Base-by-base conservation (phyloP, 1,140 invertebrate species). In the Drosophila oshimai region DNA sequence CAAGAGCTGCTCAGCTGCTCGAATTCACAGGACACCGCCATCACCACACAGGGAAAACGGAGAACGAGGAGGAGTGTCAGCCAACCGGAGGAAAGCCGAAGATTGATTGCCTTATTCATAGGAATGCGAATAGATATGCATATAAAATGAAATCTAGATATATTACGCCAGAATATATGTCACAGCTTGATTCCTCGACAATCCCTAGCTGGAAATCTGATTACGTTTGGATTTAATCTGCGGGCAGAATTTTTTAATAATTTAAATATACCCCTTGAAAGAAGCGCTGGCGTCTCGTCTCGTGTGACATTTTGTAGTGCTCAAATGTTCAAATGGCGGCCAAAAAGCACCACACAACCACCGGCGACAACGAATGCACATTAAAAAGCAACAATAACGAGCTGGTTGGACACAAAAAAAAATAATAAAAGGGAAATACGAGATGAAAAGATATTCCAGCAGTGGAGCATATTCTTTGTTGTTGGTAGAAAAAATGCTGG, bases 311-410 rank as follows among this genome's bases (percentile, higher is more conserved):
- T 50, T 74, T 70, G 76, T 65, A 78, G 69, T 69, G 69, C 60
- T 50, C 51, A 50, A 73, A 73, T 74, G 57, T 45, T 78, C 49
- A 78, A 84, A 73, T 78, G 74, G 57, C 73, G 58, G 62, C 47
- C 71, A 17, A 54, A 20, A 20, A 46, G 26, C 26, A 20, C 26
- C 34, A 37, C 18, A 10, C 7, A 45, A 17, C 29, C 44, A 17
- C 41, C 58, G 50, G 64, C 74, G 67, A 53, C 49, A 44, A 33
- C 74, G 53, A 86, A 79, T 83, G 79, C 75, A 86, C 80, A 86
- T 86, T 84, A 86, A 84, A 84, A 86, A 84, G 41, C 79, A 84
- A 78, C 74, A 83, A 70, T 64, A 72, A 71, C 54, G 12, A 33
- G 22, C 54, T 36, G 53, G 22, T 26, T 44, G 37, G 54, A 36